A percentile compares a stretch with the other conserved stretches of the same genome.
Conservation (phyloP, 2,797 vertebrate species). For the Coendou prehensilis region DNA sequence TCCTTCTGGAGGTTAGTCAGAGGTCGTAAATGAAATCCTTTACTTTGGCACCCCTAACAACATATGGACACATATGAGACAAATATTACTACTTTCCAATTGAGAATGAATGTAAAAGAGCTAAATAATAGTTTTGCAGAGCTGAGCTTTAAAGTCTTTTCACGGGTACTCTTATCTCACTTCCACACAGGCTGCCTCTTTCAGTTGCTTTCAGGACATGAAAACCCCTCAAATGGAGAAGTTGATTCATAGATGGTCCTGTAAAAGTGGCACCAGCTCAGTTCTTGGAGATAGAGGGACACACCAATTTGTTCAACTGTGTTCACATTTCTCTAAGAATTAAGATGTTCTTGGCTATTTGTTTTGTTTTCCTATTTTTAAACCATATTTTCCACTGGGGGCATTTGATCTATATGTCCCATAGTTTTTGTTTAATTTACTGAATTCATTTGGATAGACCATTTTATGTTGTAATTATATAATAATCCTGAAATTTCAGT, state of each 20-base stretch:
- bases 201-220: not conserved
- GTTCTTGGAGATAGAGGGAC: not conserved
- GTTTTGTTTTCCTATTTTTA: conserved; percentile 17
- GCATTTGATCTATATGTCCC: not conserved
- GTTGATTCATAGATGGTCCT: not conserved
- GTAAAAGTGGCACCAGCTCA: not conserved
- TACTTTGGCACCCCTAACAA: not conserved
- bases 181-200: not conserved
- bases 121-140: not conserved
- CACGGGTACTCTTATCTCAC: not conserved
- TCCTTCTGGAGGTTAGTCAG: not conserved
- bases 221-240: not conserved
- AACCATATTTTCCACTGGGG: not conserved
- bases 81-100: not conserved
- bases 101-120: not conserved
- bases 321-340: not conserved
- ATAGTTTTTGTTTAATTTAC: not conserved
- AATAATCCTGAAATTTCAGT: not conserved
- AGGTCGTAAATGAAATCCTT: not conserved
- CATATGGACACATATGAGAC: not conserved
- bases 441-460: conserved; percentile 7
- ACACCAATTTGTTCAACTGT: not conserved
- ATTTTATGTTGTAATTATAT: not conserved
- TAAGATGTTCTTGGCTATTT: not conserved
- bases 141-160: not conserved